Base-by-base conservation (phyloP, 1,140 invertebrate genomes). In the Drosophila asahinai region DNA sequence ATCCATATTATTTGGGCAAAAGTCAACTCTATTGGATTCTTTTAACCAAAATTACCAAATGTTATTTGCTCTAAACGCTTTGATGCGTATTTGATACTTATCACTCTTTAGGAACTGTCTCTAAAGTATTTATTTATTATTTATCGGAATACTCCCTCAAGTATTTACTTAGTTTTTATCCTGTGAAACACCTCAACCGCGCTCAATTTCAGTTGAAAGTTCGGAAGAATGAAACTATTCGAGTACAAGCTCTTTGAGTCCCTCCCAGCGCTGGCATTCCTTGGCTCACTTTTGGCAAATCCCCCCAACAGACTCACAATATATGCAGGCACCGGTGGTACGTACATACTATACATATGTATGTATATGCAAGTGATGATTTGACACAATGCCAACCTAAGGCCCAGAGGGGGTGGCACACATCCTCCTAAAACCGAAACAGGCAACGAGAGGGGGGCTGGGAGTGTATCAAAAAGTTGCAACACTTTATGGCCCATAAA, bases 401-500 rank as follows among this genome's bases (percentile, higher is more conserved):
- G 8, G 27, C 38, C 17, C 25, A 49, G 27, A 12, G 19, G 59
- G 22, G 30, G 27, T 11, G 14, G 33, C 12, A 22, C 17, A 55
- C 14, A 72, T 42, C 27, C 19, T 49, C 17, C 14, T 0, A 11
- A 49, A 9, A 22, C 36, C 3, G 22, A 25, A 25, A 25, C 22
- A 25, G 3, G 22, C 1, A 25, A 25, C 22, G 43, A 36, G 9
- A 48, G 8, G 40, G 5, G 9, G 47, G 25, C 42, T 11, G 52
- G 80, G 63, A 89, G 84, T 84, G 68, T 84, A 81, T 89, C 84
- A 84, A 75, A 89, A 87, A 81, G 84, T 89, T 89, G 81, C 86
- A 75, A 75, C 84, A 90, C 84, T 87, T 87, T 89, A 87, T 87
- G 84, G 84, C 43, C 81, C 78, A 89, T 89, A 89, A 90, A 89